Evolutionary conservation across 2,888 invertebrate species (phyloP).

Genomic region (Pyralis farinalis): DNA sequence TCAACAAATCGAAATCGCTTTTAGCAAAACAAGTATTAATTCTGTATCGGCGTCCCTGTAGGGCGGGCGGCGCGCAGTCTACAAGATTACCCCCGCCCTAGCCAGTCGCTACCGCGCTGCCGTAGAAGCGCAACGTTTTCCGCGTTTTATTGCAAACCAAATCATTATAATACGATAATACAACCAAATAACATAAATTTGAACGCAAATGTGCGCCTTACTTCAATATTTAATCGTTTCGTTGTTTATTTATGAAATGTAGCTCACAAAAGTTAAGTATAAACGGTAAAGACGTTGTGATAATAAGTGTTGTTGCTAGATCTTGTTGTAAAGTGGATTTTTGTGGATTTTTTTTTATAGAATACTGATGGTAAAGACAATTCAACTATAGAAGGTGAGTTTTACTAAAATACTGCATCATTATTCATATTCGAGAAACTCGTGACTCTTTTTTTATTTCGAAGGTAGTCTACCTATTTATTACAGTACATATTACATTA

Average conservation of each 20-base stretch:
- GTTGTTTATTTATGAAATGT: background rate
- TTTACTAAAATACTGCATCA: conserved; percentile 10
- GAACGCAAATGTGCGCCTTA: background rate
- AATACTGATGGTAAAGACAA: conserved; percentile 26
- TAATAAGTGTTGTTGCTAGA: conserved; percentile 45
- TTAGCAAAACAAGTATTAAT: conserved; percentile 80
- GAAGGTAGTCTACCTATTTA: too few species aligned
- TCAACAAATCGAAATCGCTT: conserved; percentile 79
- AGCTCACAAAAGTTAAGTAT: conserved; percentile 1
- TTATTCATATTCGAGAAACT: too few species aligned
- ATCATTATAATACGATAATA: conserved; percentile 45
- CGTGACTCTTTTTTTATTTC: too few species aligned
- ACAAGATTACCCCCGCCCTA: conserved; percentile 53
- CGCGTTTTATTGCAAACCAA: conserved; percentile 30
- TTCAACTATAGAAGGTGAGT: conserved; percentile 34
- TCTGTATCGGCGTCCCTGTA: conserved; percentile 68
- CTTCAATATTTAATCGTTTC: background rate
- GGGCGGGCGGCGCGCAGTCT: conserved; percentile 68
- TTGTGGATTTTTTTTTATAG: conserved; percentile 33
- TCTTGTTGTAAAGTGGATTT: conserved; percentile 51
- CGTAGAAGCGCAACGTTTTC: conserved; percentile 48
- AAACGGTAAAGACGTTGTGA: conserved; percentile 31
- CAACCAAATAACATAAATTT: conserved; percentile 7
- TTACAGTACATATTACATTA: too few species aligned
- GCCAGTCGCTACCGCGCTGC: conserved; percentile 60